These are phyloP conservation scores for Coluber constrictor DNA, from an alignment of 2,797 vertebrate species.

Conservation along the genomic window DNA sequence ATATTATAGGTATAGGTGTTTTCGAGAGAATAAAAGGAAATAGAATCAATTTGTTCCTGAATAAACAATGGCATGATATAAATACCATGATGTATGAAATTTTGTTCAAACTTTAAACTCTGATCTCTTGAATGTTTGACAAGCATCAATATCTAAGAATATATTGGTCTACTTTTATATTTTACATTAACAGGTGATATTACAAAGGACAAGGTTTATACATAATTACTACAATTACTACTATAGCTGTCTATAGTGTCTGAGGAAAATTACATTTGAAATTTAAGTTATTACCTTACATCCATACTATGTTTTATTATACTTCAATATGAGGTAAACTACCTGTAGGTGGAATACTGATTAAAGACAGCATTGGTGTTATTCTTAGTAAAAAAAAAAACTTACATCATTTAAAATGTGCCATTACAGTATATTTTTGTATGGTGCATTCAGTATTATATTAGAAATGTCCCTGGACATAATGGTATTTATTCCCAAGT, in stretches of 20 bases:
- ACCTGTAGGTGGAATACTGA: not conserved
- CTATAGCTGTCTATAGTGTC: not conserved
- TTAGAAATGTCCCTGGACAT: not conserved
- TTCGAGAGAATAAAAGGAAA: not conserved
- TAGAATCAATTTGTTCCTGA: not conserved
- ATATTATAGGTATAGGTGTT: not conserved
- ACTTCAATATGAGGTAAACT: not conserved
- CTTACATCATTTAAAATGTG: not conserved
- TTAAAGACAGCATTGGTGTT: not conserved
- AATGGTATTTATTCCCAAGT: not conserved
- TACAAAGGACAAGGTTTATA: not conserved
- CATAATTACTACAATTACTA: not conserved
- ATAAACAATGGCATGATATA: constrained; percentile 14
- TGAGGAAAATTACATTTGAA: not conserved
- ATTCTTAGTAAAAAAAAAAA: not conserved
- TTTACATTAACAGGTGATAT: not conserved
- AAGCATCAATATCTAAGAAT: not conserved
- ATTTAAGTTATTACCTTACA: not conserved
- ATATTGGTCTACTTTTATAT: not conserved
- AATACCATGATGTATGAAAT: not conserved
- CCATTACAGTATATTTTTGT: not conserved
- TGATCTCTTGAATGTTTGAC: not conserved
- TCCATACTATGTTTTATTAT: not conserved
- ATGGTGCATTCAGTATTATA: not conserved
- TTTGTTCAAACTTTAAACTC: not conserved